Evolutionary conservation across 2,888 invertebrate genomes (phyloP), one percentile per base, ranked within the genome.

Genomic region (Tridacna gigas): DNA sequence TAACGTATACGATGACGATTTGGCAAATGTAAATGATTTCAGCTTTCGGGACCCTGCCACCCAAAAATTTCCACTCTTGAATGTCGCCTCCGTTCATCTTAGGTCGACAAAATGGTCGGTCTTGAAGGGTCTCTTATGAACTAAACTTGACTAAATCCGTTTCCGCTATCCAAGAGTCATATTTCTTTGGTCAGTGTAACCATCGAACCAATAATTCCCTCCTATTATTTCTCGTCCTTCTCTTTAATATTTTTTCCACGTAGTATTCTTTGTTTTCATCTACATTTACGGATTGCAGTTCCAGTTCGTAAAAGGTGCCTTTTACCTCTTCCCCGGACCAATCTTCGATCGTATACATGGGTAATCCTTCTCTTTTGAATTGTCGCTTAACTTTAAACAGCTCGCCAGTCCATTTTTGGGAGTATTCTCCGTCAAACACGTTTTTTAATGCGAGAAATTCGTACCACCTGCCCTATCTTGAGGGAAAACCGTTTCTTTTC

Each of bases 161-260:
- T 69, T 69, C 67, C 4, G 69, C 45, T 15, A 77, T 77, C 77
- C 69, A 69, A 12, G 56, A 67, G 60, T 86, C 80, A 48, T 84
- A 86, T 63, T 86, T 86, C n/a, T 80, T 80, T 0, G 84, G 86
- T 84, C 86, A 86, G 60, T 84, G 86, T 48, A 87, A 77, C 86
- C 86, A 87, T 0, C 80, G 60, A 5, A 86, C 82, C 25, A 86
- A 28, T 12, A 84, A 80, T 80, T 86, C 77, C 48, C 65, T 63
- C 66, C 56, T 45, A 28, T 75, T 81, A 61, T 77, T 76, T 61
- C 47, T 37, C 9, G 47, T 66, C 56, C 84, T 65, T 76, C 51
- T 83, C 66, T 82, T 81, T 28, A 84, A 45, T 3, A 88, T 67
- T 20, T 83, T 80, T 51, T 86, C 81, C 15, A 85, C 66, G 20